phyloP scores from a whole-genome alignment of 2,797 vertebrate species.

The Hafferia zeledoni region DNA sequence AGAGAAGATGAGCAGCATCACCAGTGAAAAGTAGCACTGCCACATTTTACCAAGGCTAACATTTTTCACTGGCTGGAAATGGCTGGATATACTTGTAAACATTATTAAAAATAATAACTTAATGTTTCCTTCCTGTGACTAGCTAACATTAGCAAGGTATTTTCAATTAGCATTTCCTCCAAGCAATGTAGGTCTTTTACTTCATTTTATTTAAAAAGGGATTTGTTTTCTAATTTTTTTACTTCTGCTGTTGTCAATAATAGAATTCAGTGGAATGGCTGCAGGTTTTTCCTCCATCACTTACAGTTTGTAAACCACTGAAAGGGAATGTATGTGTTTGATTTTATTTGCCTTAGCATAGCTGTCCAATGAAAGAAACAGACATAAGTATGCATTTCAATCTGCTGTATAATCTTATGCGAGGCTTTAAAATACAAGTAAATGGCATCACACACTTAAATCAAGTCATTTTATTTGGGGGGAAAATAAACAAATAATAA shows the following conservation, averaged over 20 bases:
- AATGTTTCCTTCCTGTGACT: slow-evolving; percentile 89
- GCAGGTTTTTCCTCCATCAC: slow-evolving; percentile 68
- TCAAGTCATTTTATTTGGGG: slow-evolving; percentile 71
- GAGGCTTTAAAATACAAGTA: slow-evolving; percentile 75
- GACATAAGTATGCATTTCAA: slow-evolving; percentile 75
- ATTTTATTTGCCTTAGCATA: slow-evolving; percentile 78
- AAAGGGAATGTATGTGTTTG: slow-evolving; percentile 67
- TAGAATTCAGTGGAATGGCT: slow-evolving; percentile 68
- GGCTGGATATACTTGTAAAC: slow-evolving; percentile 91
- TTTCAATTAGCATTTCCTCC: slow-evolving; percentile 86
- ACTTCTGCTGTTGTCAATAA: slow-evolving; percentile 79
- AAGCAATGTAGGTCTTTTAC: slow-evolving; percentile 78
- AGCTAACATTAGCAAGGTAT: slow-evolving; percentile 86
- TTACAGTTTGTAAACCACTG: slow-evolving; percentile 66
- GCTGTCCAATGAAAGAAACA: slow-evolving; percentile 68
- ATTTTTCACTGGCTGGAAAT: slow-evolving; percentile 89
- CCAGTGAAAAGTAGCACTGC: slow-evolving; percentile 89
- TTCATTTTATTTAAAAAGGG: slow-evolving; percentile 81
- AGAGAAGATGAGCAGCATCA: slow-evolving; percentile 85
- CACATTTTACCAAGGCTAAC: slow-evolving; percentile 86
- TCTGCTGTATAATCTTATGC: slow-evolving; percentile 53
- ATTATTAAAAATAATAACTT: slow-evolving; percentile 95
- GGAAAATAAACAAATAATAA: slow-evolving; percentile 68
- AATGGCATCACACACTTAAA: slow-evolving; percentile 66
- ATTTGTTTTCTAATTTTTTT: slow-evolving; percentile 83